A percentile compares a stretch with the other conserved stretches of the same genome.
phyloP scores from a whole-genome alignment of 2,797 vertebrate genomes.

The Syngnathus rostellatus region DNA sequence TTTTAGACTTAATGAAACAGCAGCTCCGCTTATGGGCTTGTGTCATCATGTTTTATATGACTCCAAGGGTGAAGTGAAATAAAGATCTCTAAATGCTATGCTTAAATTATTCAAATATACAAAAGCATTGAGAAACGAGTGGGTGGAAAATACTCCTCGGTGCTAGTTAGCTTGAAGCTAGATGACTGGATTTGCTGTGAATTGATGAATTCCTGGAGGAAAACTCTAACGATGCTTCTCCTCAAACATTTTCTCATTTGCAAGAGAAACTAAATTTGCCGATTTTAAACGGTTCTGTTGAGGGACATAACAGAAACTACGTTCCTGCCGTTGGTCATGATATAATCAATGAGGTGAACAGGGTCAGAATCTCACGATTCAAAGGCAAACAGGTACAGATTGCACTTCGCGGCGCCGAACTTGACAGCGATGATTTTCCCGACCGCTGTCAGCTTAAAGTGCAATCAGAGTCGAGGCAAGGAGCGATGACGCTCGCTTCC shows the following conservation, averaged over 20 bases:
- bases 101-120: slow-evolving; percentile 43
- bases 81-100: neutral
- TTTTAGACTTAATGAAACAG: slow-evolving; percentile 35
- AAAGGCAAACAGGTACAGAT: slow-evolving; percentile 19
- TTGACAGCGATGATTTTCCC: slow-evolving; percentile 15
- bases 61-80: slow-evolving; percentile 9
- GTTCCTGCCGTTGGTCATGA: slow-evolving; percentile 6
- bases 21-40: slow-evolving; percentile 24
- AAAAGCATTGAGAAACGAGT: slow-evolving; percentile 35
- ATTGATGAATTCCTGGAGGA: neutral
- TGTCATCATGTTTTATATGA: slow-evolving; percentile 33
- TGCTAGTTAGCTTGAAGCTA: neutral
- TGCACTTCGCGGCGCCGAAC: slow-evolving; percentile 11
- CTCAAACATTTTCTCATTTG: neutral
- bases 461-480: slow-evolving; percentile 14
- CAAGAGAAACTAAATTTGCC: neutral
- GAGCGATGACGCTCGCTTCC: slow-evolving; percentile 17
- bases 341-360: slow-evolving; percentile 40
- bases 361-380: slow-evolving; percentile 35
- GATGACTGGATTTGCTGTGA: neutral
- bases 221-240: neutral
- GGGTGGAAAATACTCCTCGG: slow-evolving; percentile 25
- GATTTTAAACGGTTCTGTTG: neutral
- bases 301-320: neutral
- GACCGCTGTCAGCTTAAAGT: slow-evolving; percentile 19